Conservation (phyloP, 2,888 invertebrate genomes). For the Sphinx pinastri region DNA sequence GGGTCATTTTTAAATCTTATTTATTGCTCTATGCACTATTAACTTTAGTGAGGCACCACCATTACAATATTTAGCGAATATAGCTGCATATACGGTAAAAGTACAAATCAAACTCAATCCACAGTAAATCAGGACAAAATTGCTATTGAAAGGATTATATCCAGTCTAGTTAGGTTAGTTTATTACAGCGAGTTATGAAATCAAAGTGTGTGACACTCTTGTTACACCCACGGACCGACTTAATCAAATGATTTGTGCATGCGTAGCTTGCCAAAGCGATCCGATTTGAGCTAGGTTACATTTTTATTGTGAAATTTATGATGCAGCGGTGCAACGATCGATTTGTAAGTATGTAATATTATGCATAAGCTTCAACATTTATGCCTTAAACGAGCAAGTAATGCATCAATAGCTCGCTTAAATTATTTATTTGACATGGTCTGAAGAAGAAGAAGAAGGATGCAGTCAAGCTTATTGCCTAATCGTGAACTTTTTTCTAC, state of each 20-base stretch:
- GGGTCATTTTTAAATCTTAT: no score
- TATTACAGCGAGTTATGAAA: slow-evolving; percentile 23
- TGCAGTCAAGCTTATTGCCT: no score
- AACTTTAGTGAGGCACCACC: no score
- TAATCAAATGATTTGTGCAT: slow-evolving; percentile 27
- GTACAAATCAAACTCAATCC: neutral
- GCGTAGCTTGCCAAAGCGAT: slow-evolving; percentile 9
- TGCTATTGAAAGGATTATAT: slow-evolving; percentile 25
- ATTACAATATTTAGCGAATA: no score
- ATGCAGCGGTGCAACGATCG: neutral
- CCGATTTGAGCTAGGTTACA: slow-evolving; percentile 6
- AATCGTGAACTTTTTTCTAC: no score
- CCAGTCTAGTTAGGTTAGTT: slow-evolving; percentile 25
- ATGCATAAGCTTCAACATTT: no score
- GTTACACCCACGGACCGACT: slow-evolving; percentile 17
- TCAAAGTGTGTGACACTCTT: slow-evolving; percentile 25
- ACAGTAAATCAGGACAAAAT: slow-evolving; percentile 21
- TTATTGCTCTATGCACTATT: no score
- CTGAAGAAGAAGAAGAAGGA: no score
- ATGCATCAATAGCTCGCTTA: no score
- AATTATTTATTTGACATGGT: no score
- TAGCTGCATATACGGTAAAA: neutral
- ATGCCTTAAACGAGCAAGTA: no score
- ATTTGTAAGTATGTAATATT: no score
- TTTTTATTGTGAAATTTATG: slow-evolving; percentile 23